These are phyloP conservation scores for Dicrostonyx torquatus DNA, from an alignment of 2,797 vertebrate genomes.

Conservation along the genomic window DNA sequence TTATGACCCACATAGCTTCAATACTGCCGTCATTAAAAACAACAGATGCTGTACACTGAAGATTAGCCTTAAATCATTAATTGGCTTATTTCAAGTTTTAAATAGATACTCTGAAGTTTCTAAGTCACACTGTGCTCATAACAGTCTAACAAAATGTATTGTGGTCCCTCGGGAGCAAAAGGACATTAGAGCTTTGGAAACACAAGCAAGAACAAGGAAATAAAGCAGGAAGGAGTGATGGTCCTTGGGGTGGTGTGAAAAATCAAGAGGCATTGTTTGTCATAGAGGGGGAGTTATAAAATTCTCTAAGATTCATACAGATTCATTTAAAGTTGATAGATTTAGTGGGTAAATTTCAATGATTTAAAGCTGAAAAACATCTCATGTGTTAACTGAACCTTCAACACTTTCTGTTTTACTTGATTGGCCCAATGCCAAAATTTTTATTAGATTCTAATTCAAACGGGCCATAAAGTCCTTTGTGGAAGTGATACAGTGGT, in stretches of 20 bases:
- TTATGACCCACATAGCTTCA: not conserved
- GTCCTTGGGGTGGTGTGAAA: not conserved
- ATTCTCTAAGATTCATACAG: conserved; percentile 17
- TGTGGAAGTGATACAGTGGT: conserved; percentile 44
- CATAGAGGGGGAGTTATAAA: conserved; percentile 1
- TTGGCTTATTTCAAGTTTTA: conserved; percentile 45
- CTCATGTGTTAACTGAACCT: conserved; percentile 39
- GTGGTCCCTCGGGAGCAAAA: conserved; percentile 4
- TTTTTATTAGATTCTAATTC: conserved; percentile 53
- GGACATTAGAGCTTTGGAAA: not conserved
- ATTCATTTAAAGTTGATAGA: conserved; percentile 63
- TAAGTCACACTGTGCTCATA: not conserved
- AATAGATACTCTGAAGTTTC: conserved; percentile 38
- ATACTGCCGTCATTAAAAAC: not conserved
- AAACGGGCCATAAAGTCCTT: conserved; percentile 47
- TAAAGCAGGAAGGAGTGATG: not conserved
- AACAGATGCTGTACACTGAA: not conserved
- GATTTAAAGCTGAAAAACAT: conserved; percentile 41
- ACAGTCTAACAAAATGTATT: not conserved
- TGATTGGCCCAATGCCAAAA: conserved; percentile 1
- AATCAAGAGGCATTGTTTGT: conserved; percentile 29
- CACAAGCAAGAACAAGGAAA: not conserved
- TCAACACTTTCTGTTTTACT: conserved; percentile 59
- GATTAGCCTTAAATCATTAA: conserved; percentile 35
- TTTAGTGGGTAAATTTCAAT: conserved; percentile 58